These are phyloP conservation scores for Macropodus opercularis DNA, from an alignment of 2,797 vertebrate species.

Conservation along the genomic window DNA sequence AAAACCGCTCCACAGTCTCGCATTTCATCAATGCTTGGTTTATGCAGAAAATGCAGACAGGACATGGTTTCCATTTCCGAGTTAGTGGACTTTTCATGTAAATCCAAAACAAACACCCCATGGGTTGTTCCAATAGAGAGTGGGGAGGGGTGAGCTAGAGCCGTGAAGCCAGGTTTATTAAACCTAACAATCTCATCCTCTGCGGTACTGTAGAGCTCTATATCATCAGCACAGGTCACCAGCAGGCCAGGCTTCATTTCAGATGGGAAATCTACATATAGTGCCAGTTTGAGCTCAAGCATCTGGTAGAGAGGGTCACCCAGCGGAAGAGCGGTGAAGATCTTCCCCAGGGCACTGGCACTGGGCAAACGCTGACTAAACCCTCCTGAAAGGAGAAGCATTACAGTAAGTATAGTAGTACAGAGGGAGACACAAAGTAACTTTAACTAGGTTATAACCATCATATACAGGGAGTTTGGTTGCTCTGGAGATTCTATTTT, in stretches of 20 bases:
- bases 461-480: no score
- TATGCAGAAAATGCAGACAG: constrained; percentile 90
- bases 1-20: constrained; percentile 79
- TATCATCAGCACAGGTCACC: constrained; percentile 91
- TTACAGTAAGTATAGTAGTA: no score
- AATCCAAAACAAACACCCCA: constrained; percentile 91
- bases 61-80: constrained; percentile 78
- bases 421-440: no score
- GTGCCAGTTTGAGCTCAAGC: constrained; percentile 94
- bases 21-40: constrained; percentile 88
- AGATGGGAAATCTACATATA: constrained; percentile 92
- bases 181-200: constrained; percentile 78
- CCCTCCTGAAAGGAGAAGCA: constrained; percentile 87
- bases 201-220: constrained; percentile 88
- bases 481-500: no score
- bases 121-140: constrained; percentile 88
- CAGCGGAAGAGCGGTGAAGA: constrained; percentile 91
- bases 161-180: constrained; percentile 89
- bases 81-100: constrained; percentile 24
- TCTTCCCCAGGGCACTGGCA: constrained; percentile 93
- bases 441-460: no score
- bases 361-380: constrained; percentile 93
- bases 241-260: constrained; percentile 91
- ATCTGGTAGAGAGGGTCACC: constrained; percentile 91
- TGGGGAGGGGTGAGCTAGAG: constrained; percentile 91